Base-by-base conservation (phyloP, 2,113 vertebrate species). In the Perca flavescens region DNA sequence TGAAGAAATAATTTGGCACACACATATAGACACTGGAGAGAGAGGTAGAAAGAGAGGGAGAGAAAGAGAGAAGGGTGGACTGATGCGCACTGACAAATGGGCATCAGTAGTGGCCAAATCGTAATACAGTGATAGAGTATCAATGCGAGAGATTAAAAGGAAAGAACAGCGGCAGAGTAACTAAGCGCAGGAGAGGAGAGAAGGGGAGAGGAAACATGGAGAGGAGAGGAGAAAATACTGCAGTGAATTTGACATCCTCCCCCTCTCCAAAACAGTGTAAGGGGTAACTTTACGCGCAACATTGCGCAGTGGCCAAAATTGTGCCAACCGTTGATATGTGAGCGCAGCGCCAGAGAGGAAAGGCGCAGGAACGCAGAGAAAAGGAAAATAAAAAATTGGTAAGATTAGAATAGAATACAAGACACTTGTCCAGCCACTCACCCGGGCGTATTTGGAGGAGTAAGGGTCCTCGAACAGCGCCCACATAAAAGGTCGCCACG, bases 381-480 rank as follows among this genome's bases (percentile, higher is more conserved):
- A 50, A 9, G 46, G 13, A 40, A 40, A 63, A 15, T 14, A 9
- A 17, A 11, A 22, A 0, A 19, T 52, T 16, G 50, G 21, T 43
- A 43, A 15, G 11, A 40, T 40, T 2, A 2, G 12, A 10, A 31
- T 1, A 54, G 6, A 14, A 21, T 40, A 40, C 1, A 1, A 14
- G 13, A 25, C 54, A 93, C 96, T 96, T 46, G 31, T 74, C 43
- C 57, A 47, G 12, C 2, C 53, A 90, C 93, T 91, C 94, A 99
- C 98, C 97, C 97, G 95, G 36, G 98, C 98, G 0, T 98, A 97
- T 92, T 97, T 96, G 80, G 98, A 99, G 0, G 98, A 99, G 93
- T 99, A 99, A 68, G 98, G 98, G 85, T 99, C 98, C 91, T 99
- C 98, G 74, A 99, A 99, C 77, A 99, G 97, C 5, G 97, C 97